Base-by-base conservation (phyloP, 2,888 invertebrate genomes). In the Oscheius sp. region DNA sequence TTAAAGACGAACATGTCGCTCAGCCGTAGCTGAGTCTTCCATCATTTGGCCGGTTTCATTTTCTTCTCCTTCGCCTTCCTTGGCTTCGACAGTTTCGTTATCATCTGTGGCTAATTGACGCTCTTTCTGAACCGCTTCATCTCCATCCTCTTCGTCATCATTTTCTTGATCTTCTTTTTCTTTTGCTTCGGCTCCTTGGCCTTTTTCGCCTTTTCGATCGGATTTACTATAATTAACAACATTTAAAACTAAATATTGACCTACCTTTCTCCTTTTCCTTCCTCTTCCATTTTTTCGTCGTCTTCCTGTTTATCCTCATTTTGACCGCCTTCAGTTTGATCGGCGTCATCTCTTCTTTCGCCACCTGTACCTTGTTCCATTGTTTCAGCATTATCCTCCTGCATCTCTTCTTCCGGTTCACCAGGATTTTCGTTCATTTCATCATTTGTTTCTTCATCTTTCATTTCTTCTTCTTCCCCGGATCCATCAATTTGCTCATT, bases 391-490 rank as follows among this genome's bases (percentile, higher is more conserved):
- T 71, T 53, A 13, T 76, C 76, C 7, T 77, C 69, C 12, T 76
- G 69, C 43, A 45, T 27, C 49, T 68, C 64, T 25, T 70, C 61
- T 23, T 76, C 64, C 1, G 43, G 35, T 23, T 70, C 66, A 13
- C 41, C 56, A 16, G 52, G 45, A 45, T 58, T 58, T 43, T 70
- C 45, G 25, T 68, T 68, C 43, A 45, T 58, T 43, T 70, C 45
- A 52, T 52, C 52, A 41, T 41, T 59, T 13, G 64, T 58, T 23
- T 74, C 76, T 25, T 89, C 88, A 0, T 91, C 91, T 55, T 91
- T 91, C 72, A 92, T 91, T 0, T 90, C 89, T 18, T 56, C 55
- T 13, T 52, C 41, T 16, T 69, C 69, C 13, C 21, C 63, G 13
- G 74, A 91, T 13, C 72, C 75, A 12, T 73, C 66, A 25, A 49